phyloP scores from a whole-genome alignment of 2,797 vertebrate species.

The Rhinogobio ventralis region DNA sequence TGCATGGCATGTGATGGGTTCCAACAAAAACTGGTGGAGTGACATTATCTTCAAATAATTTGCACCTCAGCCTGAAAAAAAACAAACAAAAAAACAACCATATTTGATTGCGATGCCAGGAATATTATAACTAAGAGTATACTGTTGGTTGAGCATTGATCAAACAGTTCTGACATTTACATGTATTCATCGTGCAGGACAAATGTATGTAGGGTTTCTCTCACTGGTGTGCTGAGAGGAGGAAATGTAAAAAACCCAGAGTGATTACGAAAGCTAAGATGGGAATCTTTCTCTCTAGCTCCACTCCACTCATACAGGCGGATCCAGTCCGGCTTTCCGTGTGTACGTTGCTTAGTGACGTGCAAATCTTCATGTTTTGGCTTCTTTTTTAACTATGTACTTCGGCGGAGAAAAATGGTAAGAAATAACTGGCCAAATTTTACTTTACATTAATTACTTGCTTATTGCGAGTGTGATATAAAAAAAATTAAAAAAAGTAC shows the following conservation, averaged over 20 bases:
- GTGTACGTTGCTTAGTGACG: neutral
- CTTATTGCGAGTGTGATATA: neutral
- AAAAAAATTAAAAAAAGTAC: neutral
- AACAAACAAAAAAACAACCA: slow-evolving; percentile 50
- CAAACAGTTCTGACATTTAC: neutral
- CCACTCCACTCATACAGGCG: neutral
- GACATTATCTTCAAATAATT: slow-evolving; percentile 87
- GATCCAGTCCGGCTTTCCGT: neutral
- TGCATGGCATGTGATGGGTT: slow-evolving; percentile 98
- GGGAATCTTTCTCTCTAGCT: neutral
- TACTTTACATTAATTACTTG: too few relatives aligned
- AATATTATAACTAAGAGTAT: neutral
- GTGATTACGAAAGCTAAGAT: neutral
- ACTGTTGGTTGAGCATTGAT: neutral
- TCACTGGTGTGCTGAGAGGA: too few relatives aligned
- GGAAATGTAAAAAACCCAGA: neutral
- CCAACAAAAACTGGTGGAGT: slow-evolving; percentile 97
- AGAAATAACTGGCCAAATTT: too few relatives aligned
- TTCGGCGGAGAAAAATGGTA: neutral
- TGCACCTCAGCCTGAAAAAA: slow-evolving; percentile 71
- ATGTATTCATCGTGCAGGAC: neutral
- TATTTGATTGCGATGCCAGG: neutral
- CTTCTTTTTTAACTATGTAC: neutral
- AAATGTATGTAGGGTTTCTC: neutral
- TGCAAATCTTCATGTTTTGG: neutral